Evolutionary conservation across 2,113 vertebrate species (phyloP).

Genomic region (Pterophyllum scalare): DNA sequence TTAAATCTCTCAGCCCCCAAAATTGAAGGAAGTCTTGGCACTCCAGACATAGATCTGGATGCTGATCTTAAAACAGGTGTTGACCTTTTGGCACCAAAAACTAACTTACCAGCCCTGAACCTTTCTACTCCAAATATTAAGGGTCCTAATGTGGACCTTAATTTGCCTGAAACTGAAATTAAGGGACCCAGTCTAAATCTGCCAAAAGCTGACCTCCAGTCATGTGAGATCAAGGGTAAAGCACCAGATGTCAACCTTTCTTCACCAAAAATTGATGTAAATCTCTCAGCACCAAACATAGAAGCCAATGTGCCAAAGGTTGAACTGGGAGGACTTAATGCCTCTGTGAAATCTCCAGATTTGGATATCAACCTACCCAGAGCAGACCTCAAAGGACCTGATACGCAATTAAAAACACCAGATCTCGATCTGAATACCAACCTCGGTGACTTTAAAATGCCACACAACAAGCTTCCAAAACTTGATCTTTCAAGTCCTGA

Average conservation of each 20-base stretch:
- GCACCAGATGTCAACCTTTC: constrained; percentile 33
- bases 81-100: constrained; percentile 22
- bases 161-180: constrained; percentile 55
- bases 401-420: constrained; percentile 55
- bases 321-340: constrained; percentile 28
- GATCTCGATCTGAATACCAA: constrained; percentile 43
- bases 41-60: constrained; percentile 17
- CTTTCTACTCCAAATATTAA: constrained; percentile 28
- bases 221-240: constrained; percentile 23
- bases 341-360: constrained; percentile 36
- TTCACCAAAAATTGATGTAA: constrained; percentile 31
- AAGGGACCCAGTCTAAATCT: constrained; percentile 47
- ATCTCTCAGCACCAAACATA: constrained; percentile 28
- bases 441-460: constrained; percentile 59
- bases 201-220: constrained; percentile 33
- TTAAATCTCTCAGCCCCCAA: constrained; percentile 8
- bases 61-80: not conserved
- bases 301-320: constrained; percentile 30
- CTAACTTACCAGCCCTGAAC: constrained; percentile 37
- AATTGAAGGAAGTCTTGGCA: not conserved
- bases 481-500: constrained; percentile 57
- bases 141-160: constrained; percentile 31
- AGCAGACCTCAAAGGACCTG: constrained; percentile 36
- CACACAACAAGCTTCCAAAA: constrained; percentile 65
- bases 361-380: constrained; percentile 38